Evolutionary conservation across 2,888 invertebrate species (phyloP).

Genomic region (Monoplex corrugatus): DNA sequence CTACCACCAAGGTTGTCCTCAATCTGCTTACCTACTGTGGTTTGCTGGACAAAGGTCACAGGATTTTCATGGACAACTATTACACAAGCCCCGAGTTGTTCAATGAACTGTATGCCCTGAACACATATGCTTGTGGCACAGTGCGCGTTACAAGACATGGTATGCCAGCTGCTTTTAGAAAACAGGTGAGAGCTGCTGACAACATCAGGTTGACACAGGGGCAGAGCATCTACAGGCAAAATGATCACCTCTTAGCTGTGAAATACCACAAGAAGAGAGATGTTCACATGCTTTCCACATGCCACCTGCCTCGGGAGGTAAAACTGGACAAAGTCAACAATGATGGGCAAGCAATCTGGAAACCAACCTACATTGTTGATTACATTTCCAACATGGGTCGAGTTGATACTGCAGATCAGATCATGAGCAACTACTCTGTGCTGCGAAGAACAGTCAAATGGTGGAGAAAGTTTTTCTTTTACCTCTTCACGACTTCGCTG

Average conservation of each 20-base stretch:
- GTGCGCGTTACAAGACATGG: background rate
- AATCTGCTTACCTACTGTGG: background rate
- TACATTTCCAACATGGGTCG: conserved; percentile 6
- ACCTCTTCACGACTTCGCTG: conserved; percentile 9
- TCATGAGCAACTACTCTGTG: background rate
- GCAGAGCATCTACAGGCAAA: background rate
- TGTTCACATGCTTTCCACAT: conserved; percentile 31
- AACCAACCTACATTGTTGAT: conserved; percentile 24
- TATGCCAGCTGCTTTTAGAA: conserved; percentile 9
- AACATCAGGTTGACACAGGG: background rate
- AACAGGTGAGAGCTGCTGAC: background rate
- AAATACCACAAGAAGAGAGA: background rate
- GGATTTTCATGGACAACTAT: conserved; percentile 1
- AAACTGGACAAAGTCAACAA: background rate
- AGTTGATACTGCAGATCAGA: conserved; percentile 5
- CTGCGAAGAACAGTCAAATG: conserved; percentile 6
- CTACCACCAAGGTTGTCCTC: too few species aligned
- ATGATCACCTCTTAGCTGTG: background rate
- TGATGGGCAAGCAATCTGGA: background rate
- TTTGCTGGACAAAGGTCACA: background rate
- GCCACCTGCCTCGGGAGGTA: background rate
- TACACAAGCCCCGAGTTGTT: conserved; percentile 29
- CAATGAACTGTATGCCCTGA: background rate
- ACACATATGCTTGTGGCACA: conserved; percentile 32
- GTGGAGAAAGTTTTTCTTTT: conserved; percentile 14